Conservation (phyloP, 2,797 vertebrate species). For the Macropus fuliginosus region DNA sequence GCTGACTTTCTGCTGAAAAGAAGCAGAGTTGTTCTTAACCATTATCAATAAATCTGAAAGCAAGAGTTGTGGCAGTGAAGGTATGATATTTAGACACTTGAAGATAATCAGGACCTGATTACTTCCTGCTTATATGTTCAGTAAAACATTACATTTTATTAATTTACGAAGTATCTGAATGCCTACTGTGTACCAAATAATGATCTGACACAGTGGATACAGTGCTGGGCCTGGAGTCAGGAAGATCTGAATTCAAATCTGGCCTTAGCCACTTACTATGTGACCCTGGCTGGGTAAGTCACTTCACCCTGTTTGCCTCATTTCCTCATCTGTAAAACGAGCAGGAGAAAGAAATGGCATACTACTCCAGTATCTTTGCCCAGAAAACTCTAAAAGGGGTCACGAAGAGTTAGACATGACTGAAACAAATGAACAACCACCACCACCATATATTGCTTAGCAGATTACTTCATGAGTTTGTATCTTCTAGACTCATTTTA, state of each 20-base stretch:
- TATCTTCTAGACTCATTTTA: too few species aligned
- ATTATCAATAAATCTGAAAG: too few species aligned
- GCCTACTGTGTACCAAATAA: not conserved
- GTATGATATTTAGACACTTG: too few species aligned
- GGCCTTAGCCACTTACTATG: not conserved
- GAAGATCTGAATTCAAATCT: not conserved
- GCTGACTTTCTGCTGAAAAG: not conserved
- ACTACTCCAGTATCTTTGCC: not conserved
- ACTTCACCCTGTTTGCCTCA: not conserved
- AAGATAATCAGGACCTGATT: too few species aligned
- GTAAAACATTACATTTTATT: not conserved
- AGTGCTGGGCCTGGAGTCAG: not conserved
- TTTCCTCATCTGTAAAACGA: not conserved
- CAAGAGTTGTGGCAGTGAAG: too few species aligned
- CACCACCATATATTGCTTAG: not conserved
- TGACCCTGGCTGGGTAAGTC: too few species aligned
- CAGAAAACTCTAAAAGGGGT: not conserved
- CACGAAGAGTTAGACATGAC: too few species aligned
- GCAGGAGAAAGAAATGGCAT: not conserved
- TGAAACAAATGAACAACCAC: not conserved
- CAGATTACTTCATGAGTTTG: not conserved
- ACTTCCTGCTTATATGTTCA: not conserved
- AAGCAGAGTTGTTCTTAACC: not conserved
- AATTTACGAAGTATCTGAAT: not conserved
- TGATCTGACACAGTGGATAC: not conserved